These are phyloP conservation scores for Apteryx mantelli DNA, from an alignment of 2,113 vertebrate species.

Conservation along the genomic window DNA sequence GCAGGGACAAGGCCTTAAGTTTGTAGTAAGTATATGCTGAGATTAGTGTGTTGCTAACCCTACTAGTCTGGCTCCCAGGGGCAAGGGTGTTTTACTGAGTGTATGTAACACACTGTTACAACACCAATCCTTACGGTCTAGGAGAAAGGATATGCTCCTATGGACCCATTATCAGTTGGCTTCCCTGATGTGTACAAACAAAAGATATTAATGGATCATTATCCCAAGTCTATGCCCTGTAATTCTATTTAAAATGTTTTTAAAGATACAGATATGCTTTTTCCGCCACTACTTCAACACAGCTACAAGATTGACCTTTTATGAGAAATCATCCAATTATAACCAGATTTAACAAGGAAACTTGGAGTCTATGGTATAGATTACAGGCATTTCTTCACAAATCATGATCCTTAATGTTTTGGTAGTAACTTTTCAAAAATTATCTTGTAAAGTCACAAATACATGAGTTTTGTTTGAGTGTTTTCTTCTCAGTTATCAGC, in stretches of 20 bases:
- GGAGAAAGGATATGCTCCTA: not conserved
- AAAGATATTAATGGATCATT: not conserved
- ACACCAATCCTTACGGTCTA: accelerated
- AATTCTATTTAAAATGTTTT: accelerated
- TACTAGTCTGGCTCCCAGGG: not conserved
- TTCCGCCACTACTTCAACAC: not conserved
- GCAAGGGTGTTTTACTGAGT: accelerated
- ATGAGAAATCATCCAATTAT: not conserved
- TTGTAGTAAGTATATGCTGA: accelerated
- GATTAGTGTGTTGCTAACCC: not conserved
- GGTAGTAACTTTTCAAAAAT: not conserved
- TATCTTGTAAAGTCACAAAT: not conserved
- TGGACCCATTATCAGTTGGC: accelerated
- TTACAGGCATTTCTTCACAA: not conserved
- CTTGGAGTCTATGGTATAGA: not conserved
- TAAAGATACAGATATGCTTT: not conserved
- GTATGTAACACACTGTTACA: accelerated
- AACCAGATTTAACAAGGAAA: not conserved
- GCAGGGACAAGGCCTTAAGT: not conserved
- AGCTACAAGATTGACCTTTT: not conserved
- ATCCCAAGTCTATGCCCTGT: not conserved
- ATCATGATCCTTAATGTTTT: not conserved
- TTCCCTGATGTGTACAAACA: not conserved
- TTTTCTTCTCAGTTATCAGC: not conserved
- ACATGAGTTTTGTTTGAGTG: not conserved